Evolutionary conservation across 2,888 invertebrate genomes (phyloP).

Genomic region (Leptothorax acervorum): DNA sequence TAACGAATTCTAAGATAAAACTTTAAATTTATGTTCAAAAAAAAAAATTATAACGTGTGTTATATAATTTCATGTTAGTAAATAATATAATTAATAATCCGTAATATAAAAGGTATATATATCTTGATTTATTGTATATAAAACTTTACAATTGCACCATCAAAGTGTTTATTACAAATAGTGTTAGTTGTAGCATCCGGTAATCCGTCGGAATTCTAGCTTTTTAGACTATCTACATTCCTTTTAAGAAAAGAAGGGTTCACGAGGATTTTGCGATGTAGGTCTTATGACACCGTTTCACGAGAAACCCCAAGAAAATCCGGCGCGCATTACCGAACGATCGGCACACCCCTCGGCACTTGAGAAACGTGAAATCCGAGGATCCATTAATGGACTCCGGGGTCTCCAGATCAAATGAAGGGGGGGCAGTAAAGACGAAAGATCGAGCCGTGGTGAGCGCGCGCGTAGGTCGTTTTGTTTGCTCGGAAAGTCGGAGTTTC

Average conservation of each 20-base stretch:
- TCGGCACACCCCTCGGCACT: constrained; percentile 56
- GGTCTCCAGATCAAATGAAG: constrained; percentile 78
- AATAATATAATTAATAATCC: background rate
- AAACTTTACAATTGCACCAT: background rate
- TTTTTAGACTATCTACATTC: background rate
- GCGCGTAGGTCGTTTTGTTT: constrained; percentile 76
- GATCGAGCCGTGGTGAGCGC: constrained; percentile 63
- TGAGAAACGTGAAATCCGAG: constrained; percentile 81
- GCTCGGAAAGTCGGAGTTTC: constrained; percentile 77
- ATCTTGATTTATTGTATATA: background rate
- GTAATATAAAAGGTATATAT: background rate
- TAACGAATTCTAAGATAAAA: background rate
- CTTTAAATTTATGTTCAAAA: background rate
- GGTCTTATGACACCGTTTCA: background rate
- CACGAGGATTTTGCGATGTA: constrained; percentile 10
- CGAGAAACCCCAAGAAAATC: constrained; percentile 31
- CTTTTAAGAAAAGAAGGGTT: background rate
- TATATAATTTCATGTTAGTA: background rate
- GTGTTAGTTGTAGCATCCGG: background rate
- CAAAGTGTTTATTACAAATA: constrained; percentile 1
- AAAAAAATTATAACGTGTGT: background rate
- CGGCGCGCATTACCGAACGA: constrained; percentile 30
- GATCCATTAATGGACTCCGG: constrained; percentile 83
- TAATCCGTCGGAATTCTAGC: background rate
- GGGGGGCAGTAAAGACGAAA: constrained; percentile 73